Conservation (phyloP, 2,888 invertebrate species). For the Nomada ruficornis region DNA sequence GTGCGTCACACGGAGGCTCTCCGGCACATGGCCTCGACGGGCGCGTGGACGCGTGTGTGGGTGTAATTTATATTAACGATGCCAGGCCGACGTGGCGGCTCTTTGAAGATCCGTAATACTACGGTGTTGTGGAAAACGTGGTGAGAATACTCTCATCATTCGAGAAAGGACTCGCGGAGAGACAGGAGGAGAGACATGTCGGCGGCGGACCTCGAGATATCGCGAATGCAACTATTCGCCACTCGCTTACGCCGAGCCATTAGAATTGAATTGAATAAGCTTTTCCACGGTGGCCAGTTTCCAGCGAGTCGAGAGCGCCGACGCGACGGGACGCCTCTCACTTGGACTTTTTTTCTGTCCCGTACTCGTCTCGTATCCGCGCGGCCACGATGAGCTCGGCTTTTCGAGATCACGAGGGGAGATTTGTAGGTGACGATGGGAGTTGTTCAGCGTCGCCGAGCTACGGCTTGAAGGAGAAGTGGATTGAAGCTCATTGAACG, state of each 20-base stretch:
- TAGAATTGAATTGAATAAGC: slow-evolving; percentile 77
- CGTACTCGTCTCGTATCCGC: background rate
- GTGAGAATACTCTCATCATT: slow-evolving; percentile 81
- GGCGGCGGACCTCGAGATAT: slow-evolving; percentile 37
- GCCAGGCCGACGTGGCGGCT: slow-evolving; percentile 64
- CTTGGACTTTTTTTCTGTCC: slow-evolving; percentile 43
- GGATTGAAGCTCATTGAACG: background rate
- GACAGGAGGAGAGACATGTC: slow-evolving; percentile 18
- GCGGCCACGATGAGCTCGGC: background rate
- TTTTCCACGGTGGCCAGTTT: slow-evolving; percentile 72
- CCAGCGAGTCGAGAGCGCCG: slow-evolving; percentile 51
- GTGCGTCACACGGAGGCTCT: background rate
- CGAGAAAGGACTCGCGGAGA: slow-evolving; percentile 48
- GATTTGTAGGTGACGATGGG: slow-evolving; percentile 8
- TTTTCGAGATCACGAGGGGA: slow-evolving; percentile 24
- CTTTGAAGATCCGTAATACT: slow-evolving; percentile 74
- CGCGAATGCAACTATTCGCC: slow-evolving; percentile 64
- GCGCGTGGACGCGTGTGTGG: slow-evolving; percentile 38
- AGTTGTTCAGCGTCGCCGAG: no score
- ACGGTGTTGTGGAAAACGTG: slow-evolving; percentile 70
- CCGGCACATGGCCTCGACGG: slow-evolving; percentile 2
- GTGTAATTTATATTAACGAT: slow-evolving; percentile 75
- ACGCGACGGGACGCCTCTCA: slow-evolving; percentile 59
- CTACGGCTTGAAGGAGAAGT: background rate
- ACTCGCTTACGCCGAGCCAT: slow-evolving; percentile 54